Percentiles rank a stretch among this genome's conserved stretches.
Evolutionary conservation across 1,140 invertebrate genomes (phyloP).

Genomic region (Drosophila melanica): DNA sequence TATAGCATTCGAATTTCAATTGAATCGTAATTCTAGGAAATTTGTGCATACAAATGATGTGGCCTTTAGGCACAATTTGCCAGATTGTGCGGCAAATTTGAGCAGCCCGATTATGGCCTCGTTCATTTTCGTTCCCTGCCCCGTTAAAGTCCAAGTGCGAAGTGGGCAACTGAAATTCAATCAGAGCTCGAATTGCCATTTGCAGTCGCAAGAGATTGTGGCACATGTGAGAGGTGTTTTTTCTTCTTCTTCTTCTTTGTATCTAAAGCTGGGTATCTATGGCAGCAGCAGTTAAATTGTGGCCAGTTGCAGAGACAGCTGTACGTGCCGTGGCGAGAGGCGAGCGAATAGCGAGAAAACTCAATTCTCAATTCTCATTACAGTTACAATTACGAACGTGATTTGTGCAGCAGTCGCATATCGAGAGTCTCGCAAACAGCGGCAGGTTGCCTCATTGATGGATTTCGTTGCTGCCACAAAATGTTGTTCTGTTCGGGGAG

Average conservation of each 20-base stretch:
- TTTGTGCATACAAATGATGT: constrained; percentile 15
- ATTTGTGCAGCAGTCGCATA: constrained; percentile 56
- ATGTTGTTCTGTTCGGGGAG: constrained; percentile 18
- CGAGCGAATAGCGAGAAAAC: constrained; percentile 17
- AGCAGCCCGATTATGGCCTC: not conserved
- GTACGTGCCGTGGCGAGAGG: constrained; percentile 38
- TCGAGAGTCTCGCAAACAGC: not conserved
- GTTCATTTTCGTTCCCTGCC: too few relatives aligned
- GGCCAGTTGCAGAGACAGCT: constrained; percentile 13
- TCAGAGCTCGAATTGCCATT: constrained; percentile 7
- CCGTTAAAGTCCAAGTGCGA: not conserved
- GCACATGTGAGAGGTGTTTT: constrained; percentile 40
- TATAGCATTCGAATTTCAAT: not conserved
- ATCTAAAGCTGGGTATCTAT: constrained; percentile 21
- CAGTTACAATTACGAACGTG: constrained; percentile 78
- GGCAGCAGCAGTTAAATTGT: constrained; percentile 30
- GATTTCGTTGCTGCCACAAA: constrained; percentile 37
- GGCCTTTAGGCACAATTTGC: constrained; percentile 28
- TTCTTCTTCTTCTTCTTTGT: not conserved
- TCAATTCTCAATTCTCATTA: constrained; percentile 53
- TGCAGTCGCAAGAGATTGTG: constrained; percentile 9
- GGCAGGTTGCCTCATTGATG: constrained; percentile 36
- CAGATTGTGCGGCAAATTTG: constrained; percentile 15
- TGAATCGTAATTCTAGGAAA: constrained; percentile 7
- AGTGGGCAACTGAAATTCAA: constrained; percentile 23